Conservation (phyloP, 2,113 vertebrate species). For the Callocephalon fimbriatum region DNA sequence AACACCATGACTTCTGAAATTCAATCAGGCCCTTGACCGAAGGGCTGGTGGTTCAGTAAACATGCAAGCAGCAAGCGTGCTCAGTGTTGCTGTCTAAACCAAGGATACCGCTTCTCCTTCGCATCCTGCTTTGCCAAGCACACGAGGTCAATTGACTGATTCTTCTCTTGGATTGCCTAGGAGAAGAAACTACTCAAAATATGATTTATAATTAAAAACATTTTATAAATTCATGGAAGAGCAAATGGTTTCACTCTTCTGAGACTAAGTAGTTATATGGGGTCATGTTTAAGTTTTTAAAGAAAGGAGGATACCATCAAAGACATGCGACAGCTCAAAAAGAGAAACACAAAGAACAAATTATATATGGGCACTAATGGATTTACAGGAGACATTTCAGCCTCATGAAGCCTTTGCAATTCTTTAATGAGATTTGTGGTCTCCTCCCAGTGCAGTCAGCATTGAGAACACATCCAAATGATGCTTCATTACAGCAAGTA, state of each 20-base stretch:
- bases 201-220: conserved; percentile 36
- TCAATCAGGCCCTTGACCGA: neutral
- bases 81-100: neutral
- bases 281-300: neutral
- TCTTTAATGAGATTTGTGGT: neutral
- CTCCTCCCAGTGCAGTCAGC: neutral
- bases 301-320: neutral
- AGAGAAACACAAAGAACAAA: neutral
- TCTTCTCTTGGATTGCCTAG: neutral
- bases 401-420: neutral
- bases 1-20: neutral
- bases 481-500: neutral
- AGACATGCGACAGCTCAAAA: neutral
- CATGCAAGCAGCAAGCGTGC: neutral
- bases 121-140: neutral
- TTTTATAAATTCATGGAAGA: conserved; percentile 31
- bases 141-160: neutral
- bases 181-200: neutral
- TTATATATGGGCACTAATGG: neutral
- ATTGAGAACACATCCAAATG: neutral
- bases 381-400: neutral
- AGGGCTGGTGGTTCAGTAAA: neutral
- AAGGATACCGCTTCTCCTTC: neutral
- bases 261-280: neutral
- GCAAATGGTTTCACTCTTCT: neutral